phyloP scores from a whole-genome alignment of 2,888 invertebrate species.

The Dermolepida albohirtum region DNA sequence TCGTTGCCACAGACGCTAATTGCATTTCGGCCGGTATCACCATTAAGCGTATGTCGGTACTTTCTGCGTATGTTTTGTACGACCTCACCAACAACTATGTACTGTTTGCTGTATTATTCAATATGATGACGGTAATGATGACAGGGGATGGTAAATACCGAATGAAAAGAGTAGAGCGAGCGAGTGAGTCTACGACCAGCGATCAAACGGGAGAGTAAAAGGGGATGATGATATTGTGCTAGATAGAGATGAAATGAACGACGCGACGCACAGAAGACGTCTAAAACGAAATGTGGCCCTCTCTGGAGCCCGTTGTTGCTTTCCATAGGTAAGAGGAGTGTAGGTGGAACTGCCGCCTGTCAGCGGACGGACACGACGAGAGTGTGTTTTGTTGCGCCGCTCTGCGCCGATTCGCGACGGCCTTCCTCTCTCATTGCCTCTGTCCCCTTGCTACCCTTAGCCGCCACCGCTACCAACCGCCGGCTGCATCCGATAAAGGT shows the following conservation, averaged over 20 bases:
- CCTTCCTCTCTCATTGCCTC: conserved; percentile 34
- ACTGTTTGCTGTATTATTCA: conserved; percentile 24
- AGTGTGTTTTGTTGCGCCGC: conserved; percentile 43
- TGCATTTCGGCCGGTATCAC: conserved; percentile 21
- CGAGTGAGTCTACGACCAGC: conserved; percentile 31
- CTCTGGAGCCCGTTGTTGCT: conserved; percentile 40
- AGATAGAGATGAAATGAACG: conserved; percentile 37
- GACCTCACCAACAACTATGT: conserved; percentile 22
- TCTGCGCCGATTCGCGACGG: conserved; percentile 41
- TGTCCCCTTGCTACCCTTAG: conserved; percentile 24
- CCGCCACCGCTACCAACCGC: conserved; percentile 20
- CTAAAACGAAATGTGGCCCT: conserved; percentile 47
- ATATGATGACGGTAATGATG: conserved; percentile 33
- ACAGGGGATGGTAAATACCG: conserved; percentile 49
- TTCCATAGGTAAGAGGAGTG: conserved; percentile 44
- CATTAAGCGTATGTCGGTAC: conserved; percentile 13
- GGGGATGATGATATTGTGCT: conserved; percentile 32
- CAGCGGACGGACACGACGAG: conserved; percentile 43
- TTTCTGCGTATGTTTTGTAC: conserved; percentile 10
- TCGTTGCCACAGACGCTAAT: conserved; percentile 2
- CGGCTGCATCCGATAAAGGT: conserved; percentile 39
- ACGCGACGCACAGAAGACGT: conserved; percentile 47
- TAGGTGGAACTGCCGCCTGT: conserved; percentile 46
- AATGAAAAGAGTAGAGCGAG: conserved; percentile 55
- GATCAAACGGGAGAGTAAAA: conserved; percentile 33